These are phyloP conservation scores for Epirrita christyi DNA, from an alignment of 2,888 invertebrate genomes.

Conservation along the genomic window DNA sequence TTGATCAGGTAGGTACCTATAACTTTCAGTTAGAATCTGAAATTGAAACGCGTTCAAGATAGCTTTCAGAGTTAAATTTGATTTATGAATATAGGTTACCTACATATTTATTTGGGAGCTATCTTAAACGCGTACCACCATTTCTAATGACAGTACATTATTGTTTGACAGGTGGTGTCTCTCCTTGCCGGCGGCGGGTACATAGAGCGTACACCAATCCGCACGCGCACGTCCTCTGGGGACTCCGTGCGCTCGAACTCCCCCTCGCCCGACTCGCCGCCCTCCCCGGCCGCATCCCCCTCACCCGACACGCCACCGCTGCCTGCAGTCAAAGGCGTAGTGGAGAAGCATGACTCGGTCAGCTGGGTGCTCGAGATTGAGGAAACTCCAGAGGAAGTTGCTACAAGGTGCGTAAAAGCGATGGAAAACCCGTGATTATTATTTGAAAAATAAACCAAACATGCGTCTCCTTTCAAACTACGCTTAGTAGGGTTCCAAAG, in stretches of 20 bases:
- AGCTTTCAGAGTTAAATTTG: no score
- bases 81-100: no score
- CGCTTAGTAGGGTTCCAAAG: no score
- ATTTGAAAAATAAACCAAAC: no score
- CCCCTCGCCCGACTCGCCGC: constrained; percentile 72
- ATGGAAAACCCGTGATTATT: no score
- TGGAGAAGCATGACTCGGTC: constrained; percentile 94
- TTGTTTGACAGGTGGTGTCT: constrained; percentile 77
- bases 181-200: constrained; percentile 74
- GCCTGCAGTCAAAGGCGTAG: constrained; percentile 92
- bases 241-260: constrained; percentile 71
- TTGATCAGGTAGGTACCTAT: no score
- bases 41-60: no score
- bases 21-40: no score
- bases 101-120: no score
- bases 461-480: no score
- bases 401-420: constrained; percentile 71
- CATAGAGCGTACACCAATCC: constrained; percentile 67
- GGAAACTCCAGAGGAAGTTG: constrained; percentile 89
- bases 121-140: neutral
- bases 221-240: constrained; percentile 72
- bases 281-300: constrained; percentile 65
- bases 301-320: constrained; percentile 82
- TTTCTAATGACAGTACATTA: neutral
- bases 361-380: constrained; percentile 94